Conservation (phyloP, 2,888 invertebrate species). For the Nomada fabriciana region DNA sequence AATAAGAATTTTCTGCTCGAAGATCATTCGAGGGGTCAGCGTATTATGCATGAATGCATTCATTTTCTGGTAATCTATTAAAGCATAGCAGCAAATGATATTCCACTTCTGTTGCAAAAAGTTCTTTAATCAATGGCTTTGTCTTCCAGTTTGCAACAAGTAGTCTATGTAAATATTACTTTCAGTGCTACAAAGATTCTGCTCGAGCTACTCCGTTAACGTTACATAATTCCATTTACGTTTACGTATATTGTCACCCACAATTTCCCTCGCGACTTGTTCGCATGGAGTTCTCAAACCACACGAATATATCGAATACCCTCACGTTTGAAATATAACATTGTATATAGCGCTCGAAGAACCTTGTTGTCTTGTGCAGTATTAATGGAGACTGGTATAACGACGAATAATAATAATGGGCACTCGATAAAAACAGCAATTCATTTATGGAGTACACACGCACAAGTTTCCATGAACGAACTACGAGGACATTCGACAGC, state of each 20-base stretch:
- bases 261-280: too few species aligned
- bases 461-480: too few species aligned
- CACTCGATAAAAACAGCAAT: conserved; percentile 7
- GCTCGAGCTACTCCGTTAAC: too few species aligned
- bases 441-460: not conserved
- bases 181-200: too few species aligned
- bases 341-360: not conserved
- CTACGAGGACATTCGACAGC: too few species aligned
- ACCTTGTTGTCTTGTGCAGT: not conserved
- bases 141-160: too few species aligned
- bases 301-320: not conserved
- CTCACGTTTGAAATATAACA: not conserved
- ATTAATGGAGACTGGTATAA: conserved; percentile 12
- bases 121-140: too few species aligned
- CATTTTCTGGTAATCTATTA: conserved; percentile 15
- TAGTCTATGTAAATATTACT: too few species aligned
- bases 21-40: conserved; percentile 27
- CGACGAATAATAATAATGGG: conserved; percentile 5
- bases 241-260: too few species aligned
- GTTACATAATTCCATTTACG: too few species aligned
- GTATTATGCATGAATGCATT: conserved; percentile 29
- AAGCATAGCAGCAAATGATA: not conserved
- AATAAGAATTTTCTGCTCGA: conserved; percentile 16
- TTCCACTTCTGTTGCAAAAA: too few species aligned
- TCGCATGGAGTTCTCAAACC: too few species aligned